These are phyloP conservation scores for Coracopsis vasa DNA, from an alignment of 2,113 vertebrate genomes.

Conservation along the genomic window DNA sequence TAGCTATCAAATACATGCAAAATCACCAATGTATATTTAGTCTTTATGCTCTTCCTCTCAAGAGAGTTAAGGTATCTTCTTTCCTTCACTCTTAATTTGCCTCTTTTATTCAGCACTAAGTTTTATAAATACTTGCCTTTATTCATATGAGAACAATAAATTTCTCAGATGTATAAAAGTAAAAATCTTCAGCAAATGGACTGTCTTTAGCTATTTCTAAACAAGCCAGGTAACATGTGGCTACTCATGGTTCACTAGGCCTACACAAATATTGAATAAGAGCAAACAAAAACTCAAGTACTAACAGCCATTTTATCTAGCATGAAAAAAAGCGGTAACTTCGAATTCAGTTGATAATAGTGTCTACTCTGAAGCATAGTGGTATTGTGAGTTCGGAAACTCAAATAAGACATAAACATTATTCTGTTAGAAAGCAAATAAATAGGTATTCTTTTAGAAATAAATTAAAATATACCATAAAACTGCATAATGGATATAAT, in stretches of 20 bases:
- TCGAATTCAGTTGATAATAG: background rate
- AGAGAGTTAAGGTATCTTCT: background rate
- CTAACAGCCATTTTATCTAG: background rate
- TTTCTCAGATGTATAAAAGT: background rate
- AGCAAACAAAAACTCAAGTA: rapidly evolving
- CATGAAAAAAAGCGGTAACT: background rate
- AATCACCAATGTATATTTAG: background rate
- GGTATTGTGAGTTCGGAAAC: background rate
- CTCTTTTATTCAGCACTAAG: background rate
- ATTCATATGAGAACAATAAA: background rate
- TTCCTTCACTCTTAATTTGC: background rate
- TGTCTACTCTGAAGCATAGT: background rate
- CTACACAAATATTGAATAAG: background rate
- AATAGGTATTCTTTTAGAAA: background rate
- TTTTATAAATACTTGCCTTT: background rate
- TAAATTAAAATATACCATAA: background rate
- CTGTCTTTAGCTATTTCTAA: background rate
- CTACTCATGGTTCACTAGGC: rapidly evolving
- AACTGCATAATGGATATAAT: background rate
- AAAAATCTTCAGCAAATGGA: background rate
- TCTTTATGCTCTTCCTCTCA: background rate
- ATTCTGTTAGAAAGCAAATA: background rate
- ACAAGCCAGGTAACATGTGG: background rate
- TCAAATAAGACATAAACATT: background rate
- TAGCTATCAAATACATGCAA: background rate